Conservation (phyloP, 2,113 vertebrate genomes). For the Microcebus tavaratra region DNA sequence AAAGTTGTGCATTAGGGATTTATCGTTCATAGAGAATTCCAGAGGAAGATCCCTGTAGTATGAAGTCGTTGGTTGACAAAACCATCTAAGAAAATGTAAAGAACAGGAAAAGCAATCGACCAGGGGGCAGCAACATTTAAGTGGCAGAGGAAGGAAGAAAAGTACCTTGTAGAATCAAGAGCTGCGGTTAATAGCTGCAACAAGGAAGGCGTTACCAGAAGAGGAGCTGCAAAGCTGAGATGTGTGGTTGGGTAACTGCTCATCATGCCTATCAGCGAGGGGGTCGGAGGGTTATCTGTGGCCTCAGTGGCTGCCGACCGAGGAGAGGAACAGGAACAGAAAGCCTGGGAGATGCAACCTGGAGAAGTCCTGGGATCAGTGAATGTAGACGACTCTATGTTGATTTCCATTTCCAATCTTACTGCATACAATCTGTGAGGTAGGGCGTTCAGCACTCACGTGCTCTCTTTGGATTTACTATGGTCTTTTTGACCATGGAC, state of each 20-base stretch:
- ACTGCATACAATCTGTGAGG: not conserved
- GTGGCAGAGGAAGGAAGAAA: not conserved
- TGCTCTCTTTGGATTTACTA: not conserved
- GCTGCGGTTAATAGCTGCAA: not conserved
- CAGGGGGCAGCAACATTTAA: too few species aligned
- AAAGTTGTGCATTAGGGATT: not conserved
- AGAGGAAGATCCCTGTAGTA: too few species aligned
- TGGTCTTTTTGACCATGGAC: not conserved
- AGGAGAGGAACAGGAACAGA: not conserved
- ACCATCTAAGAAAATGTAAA: not conserved
- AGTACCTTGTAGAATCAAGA: not conserved
- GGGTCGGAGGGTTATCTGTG: too few species aligned
- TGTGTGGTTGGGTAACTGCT: fast-evolving
- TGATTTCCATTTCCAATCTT: not conserved
- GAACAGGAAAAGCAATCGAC: not conserved
- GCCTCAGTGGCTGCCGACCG: not conserved
- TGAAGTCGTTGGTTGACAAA: not conserved
- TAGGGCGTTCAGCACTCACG: not conserved
- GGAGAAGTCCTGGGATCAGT: too few species aligned
- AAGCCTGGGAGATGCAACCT: too few species aligned
- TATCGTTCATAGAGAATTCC: not conserved
- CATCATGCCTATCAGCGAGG: fast-evolving
- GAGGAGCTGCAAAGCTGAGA: too few species aligned
- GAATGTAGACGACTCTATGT: not conserved
- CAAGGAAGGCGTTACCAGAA: not conserved